phyloP scores from a whole-genome alignment of 2,113 vertebrate genomes.

The Daboia siamensis region DNA sequence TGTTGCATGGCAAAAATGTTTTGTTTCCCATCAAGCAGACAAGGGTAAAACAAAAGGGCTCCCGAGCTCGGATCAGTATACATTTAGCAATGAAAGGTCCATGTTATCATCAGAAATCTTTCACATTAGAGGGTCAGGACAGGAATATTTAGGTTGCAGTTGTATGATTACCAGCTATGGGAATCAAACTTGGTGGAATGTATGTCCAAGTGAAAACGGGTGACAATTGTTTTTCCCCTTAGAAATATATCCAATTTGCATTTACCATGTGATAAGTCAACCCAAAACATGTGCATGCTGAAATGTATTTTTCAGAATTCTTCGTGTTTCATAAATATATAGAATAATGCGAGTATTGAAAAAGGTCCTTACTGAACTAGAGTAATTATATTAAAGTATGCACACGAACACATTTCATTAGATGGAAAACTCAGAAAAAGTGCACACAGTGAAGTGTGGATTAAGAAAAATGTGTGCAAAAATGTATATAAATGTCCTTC shows the following conservation, averaged over 20 bases:
- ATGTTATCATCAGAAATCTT: background rate
- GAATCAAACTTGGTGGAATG: background rate
- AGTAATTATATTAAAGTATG: background rate
- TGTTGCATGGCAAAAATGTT: constrained; percentile 36
- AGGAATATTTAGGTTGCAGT: background rate
- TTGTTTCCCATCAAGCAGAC: constrained; percentile 56
- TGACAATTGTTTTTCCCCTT: too few species aligned
- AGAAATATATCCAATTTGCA: background rate
- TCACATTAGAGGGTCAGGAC: background rate
- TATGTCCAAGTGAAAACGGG: background rate
- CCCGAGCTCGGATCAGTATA: background rate
- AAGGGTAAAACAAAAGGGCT: constrained; percentile 29
- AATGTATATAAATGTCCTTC: background rate
- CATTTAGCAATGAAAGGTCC: background rate
- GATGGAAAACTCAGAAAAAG: background rate
- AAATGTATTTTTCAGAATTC: background rate
- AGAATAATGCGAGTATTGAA: background rate
- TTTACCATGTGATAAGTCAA: background rate
- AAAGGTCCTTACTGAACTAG: background rate
- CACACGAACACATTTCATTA: background rate
- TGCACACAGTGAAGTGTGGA: background rate
- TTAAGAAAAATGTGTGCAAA: background rate
- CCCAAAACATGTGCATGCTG: background rate
- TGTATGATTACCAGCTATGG: background rate
- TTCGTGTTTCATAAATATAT: background rate